Base-by-base conservation (phyloP, 1,140 invertebrate genomes). In the Caenorhabditis brenneri region DNA sequence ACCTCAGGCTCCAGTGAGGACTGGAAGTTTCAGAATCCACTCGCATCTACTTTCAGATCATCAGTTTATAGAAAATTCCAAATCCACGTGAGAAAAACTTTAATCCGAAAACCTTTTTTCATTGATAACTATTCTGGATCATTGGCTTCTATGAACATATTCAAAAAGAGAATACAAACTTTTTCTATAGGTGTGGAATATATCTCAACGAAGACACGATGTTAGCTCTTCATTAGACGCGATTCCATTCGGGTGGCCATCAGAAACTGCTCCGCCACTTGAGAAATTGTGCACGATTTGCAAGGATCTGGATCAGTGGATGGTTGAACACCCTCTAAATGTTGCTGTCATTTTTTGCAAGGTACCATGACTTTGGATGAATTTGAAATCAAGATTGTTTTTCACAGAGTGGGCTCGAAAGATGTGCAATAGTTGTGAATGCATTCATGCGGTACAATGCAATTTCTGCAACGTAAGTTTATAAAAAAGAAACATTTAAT, bases 391-490 rank as follows among this genome's bases (percentile, higher is more conserved):
- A 42, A 42, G 9, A 31, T 16, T 60, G 58, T 46, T n/a, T n/a
- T n/a, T n/a, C n/a, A n/a, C 51, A 83, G 79, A 94, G 94, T 49
- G 93, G 93, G 88, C 93, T 94, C 87, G 94, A 95, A 86, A 93
- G 95, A 80, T 92, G 96, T 27, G 95, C 95, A 53, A 94, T 96
- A 53, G 93, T 96, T 84, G 94, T 97, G 81, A 95, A 95, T 16
- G 95, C 95, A 10, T 97, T 96, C 92, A 95, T 96, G 94, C 95
- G 96, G 92, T 97, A 97, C 92, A 95, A 95, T 86, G 95, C 94
- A 89, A 96, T 97, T 87, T 96, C 95, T 92, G 95, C 95, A 46
- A 94, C 91, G 93, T 93, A 86, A 83, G 87, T 39, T 80, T 36
- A 19, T 36, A n/a, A 39, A 2, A 19, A n/a, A 55, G 22, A 24